Conservation (phyloP, 2,113 vertebrate species). For the Corydoras sp. region DNA sequence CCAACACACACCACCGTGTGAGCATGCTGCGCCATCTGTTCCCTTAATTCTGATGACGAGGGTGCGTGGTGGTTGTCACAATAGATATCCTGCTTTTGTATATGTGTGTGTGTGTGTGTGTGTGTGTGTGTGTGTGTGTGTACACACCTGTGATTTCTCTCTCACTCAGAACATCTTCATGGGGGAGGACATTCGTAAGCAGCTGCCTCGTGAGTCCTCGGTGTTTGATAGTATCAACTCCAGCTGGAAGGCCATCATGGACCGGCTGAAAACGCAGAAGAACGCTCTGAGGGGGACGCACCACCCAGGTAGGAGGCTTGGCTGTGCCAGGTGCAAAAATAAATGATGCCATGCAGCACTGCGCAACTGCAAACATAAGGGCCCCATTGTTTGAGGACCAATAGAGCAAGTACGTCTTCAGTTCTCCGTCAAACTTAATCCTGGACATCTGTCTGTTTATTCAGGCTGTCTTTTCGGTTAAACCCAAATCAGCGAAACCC, state of each 20-base stretch:
- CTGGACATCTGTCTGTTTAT: too few species aligned
- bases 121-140: conserved; percentile 22
- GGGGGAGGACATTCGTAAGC: conserved; percentile 81
- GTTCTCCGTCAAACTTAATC: too few species aligned
- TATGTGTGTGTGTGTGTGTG: conserved; percentile 21
- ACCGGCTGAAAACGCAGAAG: conserved; percentile 60
- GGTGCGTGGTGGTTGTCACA: conserved; percentile 29
- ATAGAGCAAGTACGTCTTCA: too few species aligned
- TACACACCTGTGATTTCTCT: conserved; percentile 36
- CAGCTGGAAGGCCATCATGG: conserved; percentile 77
- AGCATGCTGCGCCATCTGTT: conserved; percentile 32
- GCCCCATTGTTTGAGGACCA: too few species aligned
- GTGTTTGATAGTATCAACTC: conserved; percentile 72
- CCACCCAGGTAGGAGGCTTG: conserved; percentile 63
- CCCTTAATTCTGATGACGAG: conserved; percentile 14
- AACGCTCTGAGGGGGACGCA: conserved; percentile 78
- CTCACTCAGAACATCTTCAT: conserved; percentile 78
- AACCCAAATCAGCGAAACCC: too few species aligned
- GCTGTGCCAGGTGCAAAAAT: not conserved
- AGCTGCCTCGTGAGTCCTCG: conserved; percentile 72
- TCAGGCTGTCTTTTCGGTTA: too few species aligned
- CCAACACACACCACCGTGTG: conserved; percentile 3
- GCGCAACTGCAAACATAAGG: too few species aligned
- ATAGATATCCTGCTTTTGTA: conserved; percentile 21
- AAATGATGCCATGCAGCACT: not conserved